Base-by-base conservation (phyloP, 2,113 vertebrate genomes). In the Sinocyclocheilus grahami region DNA sequence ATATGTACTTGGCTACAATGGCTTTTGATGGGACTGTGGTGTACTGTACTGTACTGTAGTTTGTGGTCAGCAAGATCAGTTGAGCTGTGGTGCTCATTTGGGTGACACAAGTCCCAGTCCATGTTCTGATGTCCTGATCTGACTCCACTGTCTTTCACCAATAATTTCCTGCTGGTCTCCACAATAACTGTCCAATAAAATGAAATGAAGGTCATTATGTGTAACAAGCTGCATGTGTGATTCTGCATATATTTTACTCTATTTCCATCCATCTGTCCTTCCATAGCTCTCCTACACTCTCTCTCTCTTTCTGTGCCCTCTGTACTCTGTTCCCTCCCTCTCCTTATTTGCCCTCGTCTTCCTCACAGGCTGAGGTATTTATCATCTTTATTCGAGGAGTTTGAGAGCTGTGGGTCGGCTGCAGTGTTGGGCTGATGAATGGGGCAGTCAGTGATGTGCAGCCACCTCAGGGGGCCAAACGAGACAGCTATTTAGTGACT, bases 401-500 rank as follows among this genome's bases (percentile, higher is more conserved):
- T 91, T 93, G 91, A 92, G 92, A 91, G 89, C 86, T 90, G 85
- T 55, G 89, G 91, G 89, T 88, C 87, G 83, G 79, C 88, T 63
- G 85, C 71, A 24, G 84, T 72, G 79, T 84, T 87, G 88, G 82
- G 51, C 92, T 94, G 94, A 95, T 94, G 94, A 94, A 95, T 95
- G 94, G 90, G 89, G 87, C 67, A 89, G 89, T 88, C 92, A 92
- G 88, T 93, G 93, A 93, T 93, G 93, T 93, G 93, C 92, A 93
- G 87, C 94, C 93, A 93, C 94, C 94, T 94, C 91, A 88, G 92
- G 92, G 92, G 93, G 92, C 90, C 90, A 90, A 92, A 92, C 89
- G 91, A 94, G 94, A 95, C 94, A 93, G 93, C 93, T 94, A 94
- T 95, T 95, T 94, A 95, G 93, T 90, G 92, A 87, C 92, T 92